Conservation (phyloP, 2,888 invertebrate species). For the Gryllus longicercus region DNA sequence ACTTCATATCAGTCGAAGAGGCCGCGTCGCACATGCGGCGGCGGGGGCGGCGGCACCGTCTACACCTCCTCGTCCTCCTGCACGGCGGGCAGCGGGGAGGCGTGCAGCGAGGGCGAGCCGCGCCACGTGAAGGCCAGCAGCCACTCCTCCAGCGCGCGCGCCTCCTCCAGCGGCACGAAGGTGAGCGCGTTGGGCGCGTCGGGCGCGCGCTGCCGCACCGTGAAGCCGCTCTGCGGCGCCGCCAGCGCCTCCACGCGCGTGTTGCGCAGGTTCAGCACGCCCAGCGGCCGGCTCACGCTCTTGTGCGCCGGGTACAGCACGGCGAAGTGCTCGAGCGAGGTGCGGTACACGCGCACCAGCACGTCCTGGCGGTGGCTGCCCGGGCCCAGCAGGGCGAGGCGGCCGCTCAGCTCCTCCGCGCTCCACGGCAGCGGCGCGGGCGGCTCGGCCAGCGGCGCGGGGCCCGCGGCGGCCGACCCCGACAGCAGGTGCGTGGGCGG, state of each 20-base stretch:
- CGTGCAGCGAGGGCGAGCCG: conserved; percentile 42
- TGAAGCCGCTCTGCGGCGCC: conserved; percentile 51
- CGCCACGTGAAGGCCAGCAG: conserved; percentile 19
- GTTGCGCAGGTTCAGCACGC: conserved; percentile 60
- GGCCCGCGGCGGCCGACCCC: conserved; percentile 58
- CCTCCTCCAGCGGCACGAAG: conserved; percentile 44
- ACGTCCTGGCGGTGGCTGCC: background rate
- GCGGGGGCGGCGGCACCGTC: background rate
- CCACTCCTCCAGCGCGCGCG: conserved; percentile 39
- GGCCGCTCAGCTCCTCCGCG: background rate
- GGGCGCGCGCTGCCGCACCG: conserved; percentile 60
- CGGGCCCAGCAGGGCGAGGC: background rate
- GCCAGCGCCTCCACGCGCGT: conserved; percentile 56
- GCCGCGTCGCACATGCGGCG: background rate
- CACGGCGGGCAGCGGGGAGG: conserved; percentile 58
- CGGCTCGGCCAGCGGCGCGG: conserved; percentile 55
- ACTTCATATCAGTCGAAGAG: conserved; percentile 1
- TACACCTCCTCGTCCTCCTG: conserved; percentile 57
- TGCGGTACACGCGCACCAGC: conserved; percentile 54
- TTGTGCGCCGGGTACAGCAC: conserved; percentile 61
- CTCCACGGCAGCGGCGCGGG: conserved; percentile 45
- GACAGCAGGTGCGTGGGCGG: conserved; percentile 47
- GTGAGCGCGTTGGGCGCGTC: conserved; percentile 58
- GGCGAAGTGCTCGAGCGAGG: conserved; percentile 62
- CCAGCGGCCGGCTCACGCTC: conserved; percentile 59